Evolutionary conservation across 2,888 invertebrate genomes (phyloP).

Genomic region (Lasioglossum figueresi): DNA sequence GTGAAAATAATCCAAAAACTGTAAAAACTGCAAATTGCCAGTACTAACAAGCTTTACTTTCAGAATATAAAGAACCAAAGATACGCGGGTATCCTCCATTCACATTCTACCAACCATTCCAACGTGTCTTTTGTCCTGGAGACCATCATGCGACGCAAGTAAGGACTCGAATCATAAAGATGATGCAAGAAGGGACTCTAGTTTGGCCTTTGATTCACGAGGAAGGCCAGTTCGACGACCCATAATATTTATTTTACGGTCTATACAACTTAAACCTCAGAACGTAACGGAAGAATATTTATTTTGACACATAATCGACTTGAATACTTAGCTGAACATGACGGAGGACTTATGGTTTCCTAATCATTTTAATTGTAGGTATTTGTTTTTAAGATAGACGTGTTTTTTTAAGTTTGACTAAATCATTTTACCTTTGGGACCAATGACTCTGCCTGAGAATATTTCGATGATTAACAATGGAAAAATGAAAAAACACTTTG

Average conservation of each 20-base stretch:
- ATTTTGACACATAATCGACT: background rate
- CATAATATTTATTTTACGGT: constrained; percentile 7
- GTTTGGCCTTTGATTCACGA: constrained; percentile 20
- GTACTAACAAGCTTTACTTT: constrained; percentile 15
- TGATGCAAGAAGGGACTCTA: constrained; percentile 45
- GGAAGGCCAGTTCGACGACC: constrained; percentile 75
- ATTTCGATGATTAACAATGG: too few species aligned
- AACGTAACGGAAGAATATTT: background rate
- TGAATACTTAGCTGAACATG: background rate
- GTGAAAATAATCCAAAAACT: too few species aligned
- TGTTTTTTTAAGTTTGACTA: background rate
- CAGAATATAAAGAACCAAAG: constrained; percentile 43
- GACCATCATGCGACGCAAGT: constrained; percentile 59
- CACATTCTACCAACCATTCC: constrained; percentile 12
- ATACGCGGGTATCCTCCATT: constrained; percentile 16
- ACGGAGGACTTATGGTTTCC: background rate
- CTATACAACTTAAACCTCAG: background rate
- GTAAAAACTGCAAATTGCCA: too few species aligned
- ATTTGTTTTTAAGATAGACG: background rate
- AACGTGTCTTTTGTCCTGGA: constrained; percentile 67
- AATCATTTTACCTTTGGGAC: too few species aligned
- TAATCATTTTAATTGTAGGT: too few species aligned
- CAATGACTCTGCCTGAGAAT: too few species aligned
- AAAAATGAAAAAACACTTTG: too few species aligned
- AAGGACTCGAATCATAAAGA: constrained; percentile 41